phyloP scores from a whole-genome alignment of 1,140 invertebrate species.

The Chymomyza costata region DNA sequence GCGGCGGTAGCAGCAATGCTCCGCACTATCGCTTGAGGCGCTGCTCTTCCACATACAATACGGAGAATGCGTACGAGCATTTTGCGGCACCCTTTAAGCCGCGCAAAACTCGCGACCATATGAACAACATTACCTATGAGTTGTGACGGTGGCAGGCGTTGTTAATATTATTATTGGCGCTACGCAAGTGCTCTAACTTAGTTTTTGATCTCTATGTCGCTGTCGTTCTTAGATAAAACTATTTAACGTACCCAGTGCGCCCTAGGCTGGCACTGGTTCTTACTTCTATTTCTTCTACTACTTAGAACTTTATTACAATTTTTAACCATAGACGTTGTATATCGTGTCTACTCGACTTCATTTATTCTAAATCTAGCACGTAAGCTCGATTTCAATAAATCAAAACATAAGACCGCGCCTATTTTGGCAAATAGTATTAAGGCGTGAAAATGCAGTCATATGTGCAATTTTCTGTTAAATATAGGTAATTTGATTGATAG shows the following conservation, averaged over 20 bases:
- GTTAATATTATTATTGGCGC: constrained; percentile 1
- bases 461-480: constrained; percentile 2
- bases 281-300: constrained; percentile 39
- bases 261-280: constrained; percentile 19
- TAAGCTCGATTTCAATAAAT: constrained; percentile 31
- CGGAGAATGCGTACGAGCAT: constrained; percentile 63
- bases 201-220: constrained; percentile 63
- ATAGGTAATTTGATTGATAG: constrained; percentile 25
- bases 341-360: constrained; percentile 49
- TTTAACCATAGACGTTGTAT: constrained; percentile 59
- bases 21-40: constrained; percentile 56
- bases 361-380: constrained; percentile 41
- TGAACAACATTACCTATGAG: constrained; percentile 74
- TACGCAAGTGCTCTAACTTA: constrained; percentile 16
- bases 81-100: constrained; percentile 67
- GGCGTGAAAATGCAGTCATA: neutral
- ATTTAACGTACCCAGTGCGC: too few species aligned
- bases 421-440: too few species aligned
- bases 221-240: constrained; percentile 35
- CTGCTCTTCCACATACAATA: constrained; percentile 60
- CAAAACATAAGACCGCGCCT: too few species aligned
- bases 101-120: constrained; percentile 68
- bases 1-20: constrained; percentile 12
- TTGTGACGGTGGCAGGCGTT: constrained; percentile 68
- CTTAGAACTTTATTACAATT: constrained; percentile 67